Base-by-base conservation (phyloP, 2,888 invertebrate genomes). In the Tiliacea citrago region DNA sequence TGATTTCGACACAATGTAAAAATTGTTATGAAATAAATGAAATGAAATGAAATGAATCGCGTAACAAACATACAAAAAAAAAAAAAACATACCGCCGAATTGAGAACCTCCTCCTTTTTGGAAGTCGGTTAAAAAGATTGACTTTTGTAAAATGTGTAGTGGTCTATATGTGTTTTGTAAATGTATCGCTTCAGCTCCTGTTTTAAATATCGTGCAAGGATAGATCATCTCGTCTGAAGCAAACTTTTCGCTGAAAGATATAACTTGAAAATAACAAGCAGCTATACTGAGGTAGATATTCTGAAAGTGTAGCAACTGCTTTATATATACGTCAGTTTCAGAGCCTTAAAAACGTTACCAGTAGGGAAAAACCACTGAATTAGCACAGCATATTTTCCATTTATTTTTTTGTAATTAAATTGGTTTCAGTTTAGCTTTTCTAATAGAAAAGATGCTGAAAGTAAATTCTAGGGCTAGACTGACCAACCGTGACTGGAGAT, bases 401-500 rank as follows among this genome's bases (percentile, higher is more conserved):
- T 39, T 2, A 3, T 6, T 42, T 29, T 74, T 18, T n/a, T n/a
- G n/a, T n/a, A n/a, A n/a, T 2, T 1, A n/a, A 58, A 51, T 42
- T 16, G 1, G 0, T 57, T 57, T 18, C 1, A 0, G 3, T 13
- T 39, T 10, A 53, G 7, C n/a, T 18, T 55, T 39, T 62, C 13
- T 62, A 35, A 57, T 58, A 53, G 39, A 35, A 66, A 29, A n/a
- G 6, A 58, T 63, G 58, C 21, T 63, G 24, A 68, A 68, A 55
- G 24, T 69, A 63, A 76, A 45, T 45, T 63, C 62, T 69, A 65
- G 55, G 60, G 18, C 67, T 63, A 21, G 58, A 8, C 58, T 69
- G 21, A 45, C 53, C 55, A 63, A 63, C 53, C 58, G 53, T 77
- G 68, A 57, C 77, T 51, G 24, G 35, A 65, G 55, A 77, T 68